phyloP scores from a whole-genome alignment of 30 jellyfish, hydroid and myxozoan genomes.

The Aurelia coerulea region DNA sequence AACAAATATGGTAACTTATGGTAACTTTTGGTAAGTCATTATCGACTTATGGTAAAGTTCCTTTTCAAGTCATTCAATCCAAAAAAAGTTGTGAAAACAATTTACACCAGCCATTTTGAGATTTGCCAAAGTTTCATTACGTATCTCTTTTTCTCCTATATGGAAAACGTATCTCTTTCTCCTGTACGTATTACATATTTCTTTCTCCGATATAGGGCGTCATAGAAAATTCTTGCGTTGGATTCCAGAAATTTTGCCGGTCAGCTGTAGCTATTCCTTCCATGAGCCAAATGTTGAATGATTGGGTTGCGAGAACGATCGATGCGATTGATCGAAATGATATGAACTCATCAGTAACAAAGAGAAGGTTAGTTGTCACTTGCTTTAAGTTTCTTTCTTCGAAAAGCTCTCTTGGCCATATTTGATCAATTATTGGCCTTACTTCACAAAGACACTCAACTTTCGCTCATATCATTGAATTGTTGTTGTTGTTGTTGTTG shows the following conservation, averaged over 20 bases:
- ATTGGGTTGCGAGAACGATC: slow-evolving; percentile 63
- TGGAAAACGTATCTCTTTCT: too few species aligned
- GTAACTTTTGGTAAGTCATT: neutral
- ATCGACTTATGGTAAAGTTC: neutral
- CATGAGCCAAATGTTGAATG: neutral
- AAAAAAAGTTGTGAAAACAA: neutral
- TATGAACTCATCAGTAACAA: slow-evolving; percentile 76
- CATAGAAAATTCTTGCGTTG: slow-evolving; percentile 65
- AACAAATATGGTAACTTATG: too few species aligned
- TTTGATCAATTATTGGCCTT: too few species aligned
- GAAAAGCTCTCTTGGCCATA: too few species aligned
- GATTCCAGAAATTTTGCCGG: slow-evolving; percentile 57
- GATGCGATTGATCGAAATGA: slow-evolving; percentile 50
- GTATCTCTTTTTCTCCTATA: too few species aligned
- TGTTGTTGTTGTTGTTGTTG: too few species aligned
- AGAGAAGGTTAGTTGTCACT: slow-evolving; percentile 16
- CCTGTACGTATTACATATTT: neutral
- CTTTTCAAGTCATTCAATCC: neutral
- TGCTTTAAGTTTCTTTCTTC: too few species aligned
- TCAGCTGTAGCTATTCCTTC: slow-evolving; percentile 37
- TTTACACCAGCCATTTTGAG: neutral
- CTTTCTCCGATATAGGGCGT: slow-evolving; percentile 53
- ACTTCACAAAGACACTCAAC: too few species aligned
- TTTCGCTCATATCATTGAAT: too few species aligned
- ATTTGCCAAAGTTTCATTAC: neutral